Base-by-base conservation (phyloP, 2,888 invertebrate species). In the Buathra laborator region DNA sequence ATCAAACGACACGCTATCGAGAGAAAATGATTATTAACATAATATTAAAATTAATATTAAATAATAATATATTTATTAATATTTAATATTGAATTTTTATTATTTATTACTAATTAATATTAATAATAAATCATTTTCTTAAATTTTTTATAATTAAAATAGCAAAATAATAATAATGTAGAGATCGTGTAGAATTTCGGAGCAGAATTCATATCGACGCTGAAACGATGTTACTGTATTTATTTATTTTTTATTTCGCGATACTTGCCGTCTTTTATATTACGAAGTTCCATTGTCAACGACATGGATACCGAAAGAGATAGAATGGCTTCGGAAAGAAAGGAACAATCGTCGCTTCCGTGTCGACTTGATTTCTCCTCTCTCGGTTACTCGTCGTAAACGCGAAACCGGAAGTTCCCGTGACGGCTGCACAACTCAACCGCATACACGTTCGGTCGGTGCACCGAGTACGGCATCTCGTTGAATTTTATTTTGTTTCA, bases 351-450 rank as follows among this genome's bases (percentile, higher is more conserved):
- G 62, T 75, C 62, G 74, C 48, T 37, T 46, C 62, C 62, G 72
- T 59, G 59, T 59, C 72, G 59, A 29, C 29, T 72, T 62, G 74
- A 64, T 75, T 75, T 75, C 62, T 48, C 74, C 62, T 9, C 46
- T 29, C 62, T 48, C 48, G 32, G 32, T 59, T 4, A 53, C 53
- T 24, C 12, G 64, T 62, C 62, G 74, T 75, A 64, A 75, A 75
- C 16, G 46, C 74, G 74, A 75, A 75, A 64, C 74, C 74, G 74
- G 74, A 75, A 75, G 64, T 64, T 16, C 37, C 29, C 32, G 48
- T 19, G 74, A 48, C 74, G 44, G 37, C 37, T 48, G 32, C 64
- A 24, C 64, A 29, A 62, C 46, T 16, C 59, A 14, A 24, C 59
- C 29, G 24, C 24, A 2, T 24, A 24, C 2, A 12, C 12, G 29